A percentile compares a stretch with the other conserved stretches of the same genome.
Evolutionary conservation across 2,113 vertebrate species (phyloP).

Genomic region (Nerophis lumbriciformis): DNA sequence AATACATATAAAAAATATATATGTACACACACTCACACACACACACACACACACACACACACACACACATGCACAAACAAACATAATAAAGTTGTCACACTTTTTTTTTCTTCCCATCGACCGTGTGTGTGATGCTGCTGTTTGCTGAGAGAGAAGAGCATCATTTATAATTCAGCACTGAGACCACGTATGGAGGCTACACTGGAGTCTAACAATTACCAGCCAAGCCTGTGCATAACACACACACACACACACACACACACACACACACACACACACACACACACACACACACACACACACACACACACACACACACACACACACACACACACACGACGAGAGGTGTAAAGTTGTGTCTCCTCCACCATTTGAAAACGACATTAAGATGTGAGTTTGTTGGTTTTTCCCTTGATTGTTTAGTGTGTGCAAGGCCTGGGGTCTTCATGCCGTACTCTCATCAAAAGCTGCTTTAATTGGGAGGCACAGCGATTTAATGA

Average conservation of each 20-base stretch:
- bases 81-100: constrained; percentile 7
- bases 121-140: constrained; percentile 16
- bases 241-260: constrained; percentile 7
- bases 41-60: no score
- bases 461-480: constrained; percentile 49
- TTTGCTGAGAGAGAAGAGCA: constrained; percentile 43
- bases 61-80: no score
- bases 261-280: constrained; percentile 6
- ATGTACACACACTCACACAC: no score
- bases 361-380: no score
- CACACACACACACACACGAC: constrained; percentile 6
- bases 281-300: constrained; percentile 2
- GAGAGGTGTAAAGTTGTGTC: not conserved
- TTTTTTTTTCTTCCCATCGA: constrained; percentile 16
- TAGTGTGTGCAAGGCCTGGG: not conserved
- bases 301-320: constrained; percentile 1
- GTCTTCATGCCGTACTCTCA: constrained; percentile 8
- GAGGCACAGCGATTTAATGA: constrained; percentile 33
- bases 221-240: not conserved
- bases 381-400: no score
- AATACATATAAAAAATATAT: no score
- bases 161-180: constrained; percentile 59
- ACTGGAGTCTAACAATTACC: constrained; percentile 26
- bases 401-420: not conserved
- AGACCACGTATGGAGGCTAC: constrained; percentile 18